Percentiles rank a stretch among this genome's conserved stretches.
Conservation (phyloP, 2,113 vertebrate genomes). For the Pedetes capensis region DNA sequence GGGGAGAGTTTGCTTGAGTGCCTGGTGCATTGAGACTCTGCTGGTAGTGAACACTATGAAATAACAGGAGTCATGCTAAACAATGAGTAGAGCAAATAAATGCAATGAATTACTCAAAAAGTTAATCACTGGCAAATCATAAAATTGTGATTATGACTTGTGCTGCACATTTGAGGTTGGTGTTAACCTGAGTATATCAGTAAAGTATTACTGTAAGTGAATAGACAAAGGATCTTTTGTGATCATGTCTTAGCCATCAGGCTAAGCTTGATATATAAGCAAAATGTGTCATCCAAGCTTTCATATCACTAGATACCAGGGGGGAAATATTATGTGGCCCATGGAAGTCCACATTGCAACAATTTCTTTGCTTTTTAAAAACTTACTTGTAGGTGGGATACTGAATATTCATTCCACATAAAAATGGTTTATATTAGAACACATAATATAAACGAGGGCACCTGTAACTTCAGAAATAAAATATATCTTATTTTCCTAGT, state of each 20-base stretch:
- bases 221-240: not conserved
- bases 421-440: too few relatives aligned
- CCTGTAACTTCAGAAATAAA: not conserved
- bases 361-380: not conserved
- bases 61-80: not conserved
- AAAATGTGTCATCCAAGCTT: not conserved
- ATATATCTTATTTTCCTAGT: constrained; percentile 10
- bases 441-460: not conserved
- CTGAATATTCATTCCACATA: not conserved
- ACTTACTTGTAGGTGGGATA: not conserved
- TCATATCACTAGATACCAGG: not conserved
- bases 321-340: not conserved
- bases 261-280: not conserved
- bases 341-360: not conserved
- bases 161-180: not conserved
- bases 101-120: not conserved
- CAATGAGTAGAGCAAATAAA: not conserved
- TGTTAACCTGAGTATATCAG: not conserved
- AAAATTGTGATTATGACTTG: not conserved
- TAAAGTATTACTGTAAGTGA: not conserved
- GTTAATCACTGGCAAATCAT: not conserved
- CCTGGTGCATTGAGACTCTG: not conserved
- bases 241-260: not conserved
- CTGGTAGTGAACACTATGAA: not conserved
- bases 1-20: not conserved